Evolutionary conservation across 1,140 invertebrate species (phyloP).

Genomic region (Solenopsis fugax): DNA sequence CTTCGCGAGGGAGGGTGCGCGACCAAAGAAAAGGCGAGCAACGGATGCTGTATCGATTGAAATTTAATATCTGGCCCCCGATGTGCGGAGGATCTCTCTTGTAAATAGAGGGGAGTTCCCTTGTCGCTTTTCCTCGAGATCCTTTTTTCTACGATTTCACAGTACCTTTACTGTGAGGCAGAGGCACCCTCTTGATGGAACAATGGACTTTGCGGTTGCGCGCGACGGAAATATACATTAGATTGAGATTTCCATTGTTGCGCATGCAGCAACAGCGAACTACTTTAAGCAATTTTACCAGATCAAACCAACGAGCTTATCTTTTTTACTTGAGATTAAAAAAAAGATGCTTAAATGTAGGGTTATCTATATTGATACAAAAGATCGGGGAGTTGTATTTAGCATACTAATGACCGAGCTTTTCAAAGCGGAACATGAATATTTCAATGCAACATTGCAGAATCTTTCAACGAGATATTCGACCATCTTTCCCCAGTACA

Average conservation of each 20-base stretch:
- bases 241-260: not conserved
- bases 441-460: not conserved
- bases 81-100: constrained; percentile 73
- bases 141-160: constrained; percentile 63
- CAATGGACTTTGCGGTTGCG: constrained; percentile 28
- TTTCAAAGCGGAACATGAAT: not conserved
- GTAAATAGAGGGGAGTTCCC: constrained; percentile 79
- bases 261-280: not conserved
- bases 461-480: constrained; percentile 18
- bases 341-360: not conserved
- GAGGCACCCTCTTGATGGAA: constrained; percentile 44
- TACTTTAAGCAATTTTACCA: not conserved
- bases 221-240: constrained; percentile 39
- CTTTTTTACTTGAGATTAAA: not conserved
- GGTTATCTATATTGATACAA: not conserved
- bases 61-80: constrained; percentile 81
- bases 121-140: constrained; percentile 56
- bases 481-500: constrained; percentile 47
- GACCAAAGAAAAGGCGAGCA: constrained; percentile 76
- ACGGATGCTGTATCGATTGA: constrained; percentile 81
- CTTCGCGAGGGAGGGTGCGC: constrained; percentile 64
- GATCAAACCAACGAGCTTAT: not conserved
- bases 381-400: not conserved
- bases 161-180: constrained; percentile 21
- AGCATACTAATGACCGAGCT: not conserved